Evolutionary conservation across 2,888 invertebrate species (phyloP).

Genomic region (Apeira syringaria): DNA sequence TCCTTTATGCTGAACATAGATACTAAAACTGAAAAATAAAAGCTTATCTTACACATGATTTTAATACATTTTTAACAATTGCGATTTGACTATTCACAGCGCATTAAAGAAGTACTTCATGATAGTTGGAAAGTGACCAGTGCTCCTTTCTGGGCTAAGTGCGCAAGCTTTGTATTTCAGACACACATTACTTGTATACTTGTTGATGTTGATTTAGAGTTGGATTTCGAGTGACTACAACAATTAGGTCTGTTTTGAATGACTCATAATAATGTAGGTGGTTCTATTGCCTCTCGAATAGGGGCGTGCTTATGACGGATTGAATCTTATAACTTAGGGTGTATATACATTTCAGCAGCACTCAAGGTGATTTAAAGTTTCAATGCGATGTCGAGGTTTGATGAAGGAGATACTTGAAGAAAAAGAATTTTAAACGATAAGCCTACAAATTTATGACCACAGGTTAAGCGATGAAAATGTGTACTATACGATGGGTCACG

Average conservation of each 20-base stretch:
- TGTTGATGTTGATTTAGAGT: not conserved
- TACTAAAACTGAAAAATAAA: too few relatives aligned
- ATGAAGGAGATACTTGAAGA: too few relatives aligned
- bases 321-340: slow-evolving; percentile 51
- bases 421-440: too few relatives aligned
- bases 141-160: not conserved
- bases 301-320: slow-evolving; percentile 35
- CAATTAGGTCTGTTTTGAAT: slow-evolving; percentile 18
- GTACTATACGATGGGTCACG: too few relatives aligned
- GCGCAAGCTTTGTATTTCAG: not conserved
- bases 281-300: slow-evolving; percentile 38
- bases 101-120: too few relatives aligned
- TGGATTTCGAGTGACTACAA: slow-evolving; percentile 2
- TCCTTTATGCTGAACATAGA: too few relatives aligned
- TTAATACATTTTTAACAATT: too few relatives aligned
- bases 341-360: slow-evolving; percentile 55
- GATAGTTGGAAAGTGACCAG: not conserved
- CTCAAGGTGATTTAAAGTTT: slow-evolving; percentile 22
- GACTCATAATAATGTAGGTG: slow-evolving; percentile 27
- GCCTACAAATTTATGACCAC: too few relatives aligned
- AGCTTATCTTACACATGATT: too few relatives aligned
- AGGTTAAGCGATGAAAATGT: too few relatives aligned
- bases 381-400: slow-evolving; percentile 5
- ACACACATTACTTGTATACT: not conserved
- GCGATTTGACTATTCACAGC: too few relatives aligned